phyloP scores from a whole-genome alignment of 2,113 vertebrate genomes.

The Hyaena hyaena region DNA sequence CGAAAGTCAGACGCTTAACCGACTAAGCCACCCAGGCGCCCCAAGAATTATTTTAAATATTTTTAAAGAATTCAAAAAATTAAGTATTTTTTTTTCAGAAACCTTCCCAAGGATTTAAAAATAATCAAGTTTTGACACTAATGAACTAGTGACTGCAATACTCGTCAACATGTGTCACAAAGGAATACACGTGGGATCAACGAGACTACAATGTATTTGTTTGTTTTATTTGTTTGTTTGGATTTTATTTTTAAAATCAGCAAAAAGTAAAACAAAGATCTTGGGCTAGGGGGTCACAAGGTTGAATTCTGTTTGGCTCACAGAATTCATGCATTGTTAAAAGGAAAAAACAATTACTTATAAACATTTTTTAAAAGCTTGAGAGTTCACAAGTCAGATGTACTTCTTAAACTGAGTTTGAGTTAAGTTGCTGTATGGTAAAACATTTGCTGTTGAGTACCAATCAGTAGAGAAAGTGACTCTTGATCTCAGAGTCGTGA shows the following conservation, averaged over 20 bases:
- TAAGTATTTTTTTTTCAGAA: neutral
- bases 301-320: neutral
- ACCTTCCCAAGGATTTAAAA: neutral
- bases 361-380: neutral
- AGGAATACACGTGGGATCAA: neutral
- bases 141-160: neutral
- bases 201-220: neutral
- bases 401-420: neutral
- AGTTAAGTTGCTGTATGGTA: neutral
- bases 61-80: neutral
- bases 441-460: neutral
- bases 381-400: neutral
- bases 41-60: neutral
- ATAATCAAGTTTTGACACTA: neutral
- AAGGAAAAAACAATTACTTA: neutral
- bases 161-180: neutral
- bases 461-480: neutral
- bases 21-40: no score
- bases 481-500: neutral
- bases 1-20: no score
- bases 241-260: neutral
- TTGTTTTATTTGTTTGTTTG: neutral
- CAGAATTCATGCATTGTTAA: neutral
- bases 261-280: neutral
- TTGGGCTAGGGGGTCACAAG: neutral